These are phyloP conservation scores for Cylloceria caligata DNA, from an alignment of 2,888 invertebrate genomes.

Conservation along the genomic window DNA sequence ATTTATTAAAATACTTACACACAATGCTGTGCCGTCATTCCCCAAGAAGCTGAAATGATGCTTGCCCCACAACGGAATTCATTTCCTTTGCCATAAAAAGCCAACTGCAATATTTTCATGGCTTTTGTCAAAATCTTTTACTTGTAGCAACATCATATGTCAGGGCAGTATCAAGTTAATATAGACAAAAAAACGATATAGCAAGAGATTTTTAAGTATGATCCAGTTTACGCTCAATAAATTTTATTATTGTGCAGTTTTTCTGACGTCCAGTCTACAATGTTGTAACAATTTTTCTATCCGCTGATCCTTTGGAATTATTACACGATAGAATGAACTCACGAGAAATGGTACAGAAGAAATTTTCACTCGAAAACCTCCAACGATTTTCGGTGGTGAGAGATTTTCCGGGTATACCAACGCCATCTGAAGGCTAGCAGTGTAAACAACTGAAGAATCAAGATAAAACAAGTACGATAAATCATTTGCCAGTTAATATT, in stretches of 20 bases:
- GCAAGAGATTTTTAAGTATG: too few species aligned
- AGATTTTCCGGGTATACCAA: not conserved
- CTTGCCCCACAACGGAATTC: constrained; percentile 72
- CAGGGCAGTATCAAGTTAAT: not conserved
- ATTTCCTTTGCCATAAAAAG: constrained; percentile 60
- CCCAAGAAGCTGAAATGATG: constrained; percentile 72
- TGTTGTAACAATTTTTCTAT: too few species aligned
- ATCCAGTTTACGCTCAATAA: too few species aligned
- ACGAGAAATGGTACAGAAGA: constrained; percentile 55
- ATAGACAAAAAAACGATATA: not conserved
- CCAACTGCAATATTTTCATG: constrained; percentile 66
- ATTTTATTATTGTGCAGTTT: too few species aligned
- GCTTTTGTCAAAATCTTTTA: constrained; percentile 11
- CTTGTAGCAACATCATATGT: too few species aligned
- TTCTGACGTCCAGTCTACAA: too few species aligned
- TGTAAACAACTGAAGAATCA: constrained; percentile 13
- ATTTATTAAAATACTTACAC: constrained; percentile 68
- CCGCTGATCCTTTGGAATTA: too few species aligned
- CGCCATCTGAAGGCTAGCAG: constrained; percentile 1
- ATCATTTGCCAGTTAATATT: not conserved
- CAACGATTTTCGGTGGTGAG: constrained; percentile 39
- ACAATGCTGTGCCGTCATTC: constrained; percentile 75
- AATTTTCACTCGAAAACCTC: constrained; percentile 48
- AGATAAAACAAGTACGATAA: not conserved
- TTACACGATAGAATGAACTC: constrained; percentile 44